Conservation (phyloP, 2,888 invertebrate species). For the Euzetes globulus region DNA sequence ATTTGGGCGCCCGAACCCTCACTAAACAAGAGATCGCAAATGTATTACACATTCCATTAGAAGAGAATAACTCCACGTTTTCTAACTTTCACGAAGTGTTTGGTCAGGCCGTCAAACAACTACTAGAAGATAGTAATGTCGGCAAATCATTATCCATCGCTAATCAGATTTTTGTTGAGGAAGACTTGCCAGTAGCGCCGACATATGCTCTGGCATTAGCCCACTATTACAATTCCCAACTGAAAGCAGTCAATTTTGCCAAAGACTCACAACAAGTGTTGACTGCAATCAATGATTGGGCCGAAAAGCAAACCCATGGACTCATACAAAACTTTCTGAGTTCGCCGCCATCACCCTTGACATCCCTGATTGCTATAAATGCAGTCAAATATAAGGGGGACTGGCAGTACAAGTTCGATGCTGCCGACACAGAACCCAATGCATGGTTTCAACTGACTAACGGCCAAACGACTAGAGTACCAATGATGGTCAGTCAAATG, state of each 20-base stretch:
- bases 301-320: slow-evolving; percentile 66
- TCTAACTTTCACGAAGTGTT: slow-evolving; percentile 40
- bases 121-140: slow-evolving; percentile 38
- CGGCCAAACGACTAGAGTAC: slow-evolving; percentile 42
- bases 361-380: slow-evolving; percentile 41
- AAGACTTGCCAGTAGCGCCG: slow-evolving; percentile 44
- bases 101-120: slow-evolving; percentile 39
- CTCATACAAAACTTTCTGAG: slow-evolving; percentile 70
- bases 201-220: slow-evolving; percentile 47
- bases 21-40: slow-evolving; percentile 44
- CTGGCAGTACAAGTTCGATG: slow-evolving; percentile 42
- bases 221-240: slow-evolving; percentile 58
- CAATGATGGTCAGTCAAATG: slow-evolving; percentile 48
- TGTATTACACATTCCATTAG: slow-evolving; percentile 37
- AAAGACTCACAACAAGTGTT: slow-evolving; percentile 43
- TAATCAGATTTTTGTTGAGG: slow-evolving; percentile 63
- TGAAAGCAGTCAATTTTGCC: slow-evolving; percentile 59
- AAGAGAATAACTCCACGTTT: slow-evolving; percentile 32
- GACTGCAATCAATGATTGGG: slow-evolving; percentile 67
- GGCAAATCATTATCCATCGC: slow-evolving; percentile 51
- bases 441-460: slow-evolving; percentile 40
- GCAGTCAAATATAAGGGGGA: slow-evolving; percentile 41
- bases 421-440: slow-evolving; percentile 39
- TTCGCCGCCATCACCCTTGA: slow-evolving; percentile 37
- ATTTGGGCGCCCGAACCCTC: slow-evolving; percentile 46